Conservation (phyloP, 2,888 invertebrate species). For the Drosophila silvestris region DNA sequence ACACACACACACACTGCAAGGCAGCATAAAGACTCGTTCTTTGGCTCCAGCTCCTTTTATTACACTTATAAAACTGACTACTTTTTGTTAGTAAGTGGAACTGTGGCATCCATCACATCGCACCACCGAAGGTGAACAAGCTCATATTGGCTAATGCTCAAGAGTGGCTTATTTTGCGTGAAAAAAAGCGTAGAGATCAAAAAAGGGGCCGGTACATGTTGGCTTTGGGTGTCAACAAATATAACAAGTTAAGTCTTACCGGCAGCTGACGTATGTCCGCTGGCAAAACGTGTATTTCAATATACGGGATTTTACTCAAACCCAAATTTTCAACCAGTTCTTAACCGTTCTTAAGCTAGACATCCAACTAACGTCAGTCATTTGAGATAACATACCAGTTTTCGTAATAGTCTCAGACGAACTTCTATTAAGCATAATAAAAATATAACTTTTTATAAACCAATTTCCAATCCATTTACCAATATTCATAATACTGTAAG, state of each 20-base stretch:
- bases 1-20: constrained; percentile 7
- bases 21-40: constrained; percentile 10
- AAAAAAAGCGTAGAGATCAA: constrained; percentile 15
- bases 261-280: not conserved
- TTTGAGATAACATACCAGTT: not conserved
- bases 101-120: constrained; percentile 24
- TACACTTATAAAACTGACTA: constrained; percentile 51
- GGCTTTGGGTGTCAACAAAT: constrained; percentile 34
- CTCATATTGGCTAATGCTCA: constrained; percentile 23
- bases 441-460: not conserved
- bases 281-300: not conserved
- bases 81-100: constrained; percentile 43
- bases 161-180: constrained; percentile 29
- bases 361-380: not conserved
- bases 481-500: not conserved
- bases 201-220: constrained; percentile 13
- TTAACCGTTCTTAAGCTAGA: not conserved
- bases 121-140: constrained; percentile 4
- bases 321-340: not conserved
- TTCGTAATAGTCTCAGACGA: not conserved
- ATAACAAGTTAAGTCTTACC: constrained; percentile 16
- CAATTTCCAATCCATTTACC: not conserved
- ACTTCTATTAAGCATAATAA: not conserved
- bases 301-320: not conserved
- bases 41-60: constrained; percentile 36